Evolutionary conservation across 2,113 vertebrate species (phyloP), one percentile per base, ranked within the genome.

Genomic region (Amblyornis subalaris): DNA sequence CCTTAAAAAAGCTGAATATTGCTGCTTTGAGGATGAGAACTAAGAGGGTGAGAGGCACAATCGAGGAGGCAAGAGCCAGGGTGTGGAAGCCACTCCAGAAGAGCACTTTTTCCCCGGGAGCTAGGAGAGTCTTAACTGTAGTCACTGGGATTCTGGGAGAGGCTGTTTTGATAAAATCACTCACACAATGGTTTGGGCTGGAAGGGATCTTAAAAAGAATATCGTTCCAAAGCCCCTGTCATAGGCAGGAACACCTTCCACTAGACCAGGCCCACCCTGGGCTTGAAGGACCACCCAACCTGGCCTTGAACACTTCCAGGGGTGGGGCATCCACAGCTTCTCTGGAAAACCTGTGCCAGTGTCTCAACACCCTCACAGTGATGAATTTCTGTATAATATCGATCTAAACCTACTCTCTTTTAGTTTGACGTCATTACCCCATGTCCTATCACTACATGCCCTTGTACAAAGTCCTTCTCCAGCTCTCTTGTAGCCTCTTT

Each of bases 191-290:
- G 21, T 55, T 76, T 83, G 8, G 12, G 9, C 42, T 83, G 62
- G 55, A 48, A 62, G 29, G 9, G 6, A 61, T 69, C 25, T 26
- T 74, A 54, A 11, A 70, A 31, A 48, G 8, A 14, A 3, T 19
- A 6, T 26, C 1, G 0, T 42, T 61, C 25, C 1, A 1, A 33
- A 6, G 7, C 17, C 14, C 12, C 21, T 75, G 31, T 11, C 54
- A 54, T 5, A 19, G 40, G 22, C 54, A 48, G 47, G 9, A 47
- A 35, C 5, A 61, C 14, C 13, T 42, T 75, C 29, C 22, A 35
- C 31, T 48, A 28, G 29, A 54, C 7, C 7, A 61, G 40, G 21
- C 36, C 36, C 36, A 38, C 36, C 36, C 36, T 38, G 17, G 28
- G 35, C 18, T 55, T 31, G 33, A 48, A 76, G 18, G 18, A 25